Percentiles rank a stretch among this genome's conserved stretches.
phyloP scores from a whole-genome alignment of 2,113 vertebrate species.

The Arvicanthis niloticus region DNA sequence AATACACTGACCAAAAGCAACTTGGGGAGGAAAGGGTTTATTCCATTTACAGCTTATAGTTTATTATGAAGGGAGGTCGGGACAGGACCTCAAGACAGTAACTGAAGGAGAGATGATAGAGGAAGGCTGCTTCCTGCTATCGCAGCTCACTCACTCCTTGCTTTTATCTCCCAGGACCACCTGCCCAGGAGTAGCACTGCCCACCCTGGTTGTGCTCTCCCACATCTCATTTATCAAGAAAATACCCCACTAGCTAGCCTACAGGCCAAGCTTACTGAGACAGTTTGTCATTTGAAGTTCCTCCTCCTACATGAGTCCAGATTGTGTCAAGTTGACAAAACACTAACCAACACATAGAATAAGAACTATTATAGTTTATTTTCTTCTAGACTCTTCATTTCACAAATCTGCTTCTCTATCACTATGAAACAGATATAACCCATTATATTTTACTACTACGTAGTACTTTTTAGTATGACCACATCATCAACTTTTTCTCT shows the following conservation, averaged over 20 bases:
- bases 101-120: background rate
- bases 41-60: background rate
- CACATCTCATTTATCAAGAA: background rate
- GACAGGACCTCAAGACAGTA: background rate
- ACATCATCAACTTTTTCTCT: background rate
- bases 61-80: background rate
- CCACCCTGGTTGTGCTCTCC: background rate
- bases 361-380: background rate
- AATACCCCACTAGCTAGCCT: background rate
- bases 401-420: background rate
- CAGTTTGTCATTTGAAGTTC: background rate
- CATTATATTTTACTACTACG: background rate
- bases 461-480: background rate
- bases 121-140: background rate
- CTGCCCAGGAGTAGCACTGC: background rate
- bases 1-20: background rate
- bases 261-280: background rate
- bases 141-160: background rate
- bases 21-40: background rate
- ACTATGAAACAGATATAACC: background rate
- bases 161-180: background rate
- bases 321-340: background rate
- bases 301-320: background rate
- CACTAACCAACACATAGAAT: background rate
- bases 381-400: conserved; percentile 30